Evolutionary conservation across 2,113 vertebrate genomes (phyloP), one percentile per base, ranked within the genome.

Genomic region (Oreotrochilus melanogaster): DNA sequence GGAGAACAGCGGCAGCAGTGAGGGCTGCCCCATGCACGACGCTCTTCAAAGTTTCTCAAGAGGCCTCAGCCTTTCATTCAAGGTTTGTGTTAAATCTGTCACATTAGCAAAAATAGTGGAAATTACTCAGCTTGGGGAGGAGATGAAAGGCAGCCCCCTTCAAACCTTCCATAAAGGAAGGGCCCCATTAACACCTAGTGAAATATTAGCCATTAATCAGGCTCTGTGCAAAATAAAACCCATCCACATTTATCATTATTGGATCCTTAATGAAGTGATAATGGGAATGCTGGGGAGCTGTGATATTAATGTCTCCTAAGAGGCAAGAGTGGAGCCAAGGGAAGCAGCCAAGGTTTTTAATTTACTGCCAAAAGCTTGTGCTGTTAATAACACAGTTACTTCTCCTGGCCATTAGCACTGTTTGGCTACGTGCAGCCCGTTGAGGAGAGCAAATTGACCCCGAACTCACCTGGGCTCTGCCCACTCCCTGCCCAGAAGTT

Each of bases 181-280:
- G 92, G 89, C 50, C 94, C 95, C 92, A 88, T 97, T 97, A 97
- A 95, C 95, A 97, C 96, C 95, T 95, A 88, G 90, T 96, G 96
- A 97, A 97, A 96, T 97, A 96, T 93, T 96, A 87, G 92, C 95
- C 96, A 95, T 97, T 97, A 96, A 96, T 97, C 96, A 96, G 88
- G 75, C 85, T 92, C 80, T 0, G 62, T 39, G 75, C 92, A 95
- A 95, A 96, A 96, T 96, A 96, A 96, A 96, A 86, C 93, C 93
- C 88, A 95, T 95, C 95, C 92, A 92, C 89, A 95, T 95, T 93
- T 97, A 95, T 97, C 97, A 94, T 97, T 97, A 97, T 96, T 91
- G 93, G 92, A 92, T 96, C 93, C 94, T 95, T 97, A 97, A 97
- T 97, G 97, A 97, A 97, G 97, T 94, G 95, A 96, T 97, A 97